Base-by-base conservation (phyloP, 2,888 invertebrate genomes). In the Cremastinae sp. region DNA sequence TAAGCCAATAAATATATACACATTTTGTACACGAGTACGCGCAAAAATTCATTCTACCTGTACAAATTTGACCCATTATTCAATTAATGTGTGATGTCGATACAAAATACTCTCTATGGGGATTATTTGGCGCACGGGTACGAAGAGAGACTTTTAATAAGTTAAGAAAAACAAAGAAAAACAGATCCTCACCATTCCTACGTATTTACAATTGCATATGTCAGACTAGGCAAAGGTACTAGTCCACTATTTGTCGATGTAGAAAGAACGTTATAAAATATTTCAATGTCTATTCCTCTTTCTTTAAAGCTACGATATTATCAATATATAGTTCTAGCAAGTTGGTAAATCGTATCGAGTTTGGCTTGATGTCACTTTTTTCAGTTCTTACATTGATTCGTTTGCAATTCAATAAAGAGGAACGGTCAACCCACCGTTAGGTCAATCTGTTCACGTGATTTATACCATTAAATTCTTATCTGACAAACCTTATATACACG, bases 171-270 rank as follows among this genome's bases (percentile, higher is more conserved):
- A 43, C 12, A 45, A 41, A 20, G 14, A 41, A 20, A 45, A 49
- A 18, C 3, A 38, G 58, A 18, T 73, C 8, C 9, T 59, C 53
- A 53, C 45, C 53, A 45, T 28, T 53, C 20, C 72, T 73, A 69
- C 73, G 64, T 76, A 76, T 76, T 76, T 76, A 76, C 76, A 76
- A 51, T 64, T 76, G 62, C 53, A 56, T 72, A 73, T 64, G 61
- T 58, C 20, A 59, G 58, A 45, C 59, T 59, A 65, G 59, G 45
- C 58, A 45, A 65, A 45, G 38, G 18, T 34, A 8, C 12, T 14
- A 16, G 9, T 54, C 28, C 49, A 58, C 47, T 53, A 20, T 58
- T 69, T 51, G 0, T 43, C 14, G 28, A 9, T 45, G 76, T 72
- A 76, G 58, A 76, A 73, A 73, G 68, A 69, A 69, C 38, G 49